Percentiles rank a stretch among this genome's conserved stretches.
Conservation (phyloP, 1,140 invertebrate genomes). For the Drosophila paulistorum region DNA sequence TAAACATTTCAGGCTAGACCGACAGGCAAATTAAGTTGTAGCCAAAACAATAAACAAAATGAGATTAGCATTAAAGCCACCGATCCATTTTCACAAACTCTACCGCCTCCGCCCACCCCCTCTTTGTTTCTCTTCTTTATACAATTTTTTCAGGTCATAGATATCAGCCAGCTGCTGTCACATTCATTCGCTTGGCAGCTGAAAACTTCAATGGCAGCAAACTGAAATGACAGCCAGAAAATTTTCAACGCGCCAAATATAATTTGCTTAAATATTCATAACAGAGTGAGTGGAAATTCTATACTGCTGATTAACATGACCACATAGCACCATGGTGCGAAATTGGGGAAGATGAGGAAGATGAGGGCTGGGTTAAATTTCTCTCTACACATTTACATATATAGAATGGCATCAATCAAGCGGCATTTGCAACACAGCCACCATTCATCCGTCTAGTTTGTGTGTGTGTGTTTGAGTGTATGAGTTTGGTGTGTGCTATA, state of each 20-base stretch:
- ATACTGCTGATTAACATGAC: slow-evolving; percentile 64
- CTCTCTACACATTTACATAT: slow-evolving; percentile 2
- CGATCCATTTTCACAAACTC: slow-evolving; percentile 17
- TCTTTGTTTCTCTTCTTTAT: not conserved
- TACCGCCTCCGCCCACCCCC: not conserved
- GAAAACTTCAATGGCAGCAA: slow-evolving; percentile 14
- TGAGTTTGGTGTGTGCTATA: slow-evolving; percentile 12
- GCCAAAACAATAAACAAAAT: slow-evolving; percentile 79
- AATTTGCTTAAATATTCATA: slow-evolving; percentile 76
- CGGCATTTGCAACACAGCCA: slow-evolving; percentile 45
- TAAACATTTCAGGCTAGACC: slow-evolving; percentile 63
- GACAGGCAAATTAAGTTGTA: slow-evolving; percentile 71
- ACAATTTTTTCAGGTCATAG: not conserved
- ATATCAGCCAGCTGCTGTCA: slow-evolving; percentile 58
- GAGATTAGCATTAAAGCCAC: slow-evolving; percentile 64
- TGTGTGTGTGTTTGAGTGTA: slow-evolving; percentile 6
- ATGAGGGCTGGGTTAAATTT: slow-evolving; percentile 26
- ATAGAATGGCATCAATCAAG: slow-evolving; percentile 63
- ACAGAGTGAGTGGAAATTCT: slow-evolving; percentile 63
- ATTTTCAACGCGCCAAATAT: slow-evolving; percentile 59
- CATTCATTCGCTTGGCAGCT: slow-evolving; percentile 44
- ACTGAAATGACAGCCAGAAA: slow-evolving; percentile 25
- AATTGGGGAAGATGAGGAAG: not conserved
- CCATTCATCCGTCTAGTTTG: not conserved
- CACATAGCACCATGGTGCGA: not conserved